Conservation (phyloP, 2,888 invertebrate genomes). For the Tridacna gigas region DNA sequence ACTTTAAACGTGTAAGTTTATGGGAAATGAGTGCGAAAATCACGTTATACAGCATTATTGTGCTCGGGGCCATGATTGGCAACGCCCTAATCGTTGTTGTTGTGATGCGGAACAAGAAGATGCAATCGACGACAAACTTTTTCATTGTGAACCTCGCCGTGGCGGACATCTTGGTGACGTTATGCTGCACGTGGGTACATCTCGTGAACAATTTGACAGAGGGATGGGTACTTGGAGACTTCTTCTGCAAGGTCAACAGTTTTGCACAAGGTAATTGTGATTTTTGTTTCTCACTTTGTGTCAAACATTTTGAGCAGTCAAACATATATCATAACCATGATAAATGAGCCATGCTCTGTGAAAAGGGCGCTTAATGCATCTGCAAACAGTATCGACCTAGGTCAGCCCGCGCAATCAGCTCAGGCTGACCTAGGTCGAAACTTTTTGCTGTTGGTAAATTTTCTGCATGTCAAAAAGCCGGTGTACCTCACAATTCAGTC, state of each 20-base stretch:
- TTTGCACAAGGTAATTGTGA: slow-evolving; percentile 89
- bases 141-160: slow-evolving; percentile 82
- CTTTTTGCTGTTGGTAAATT: too few relatives aligned
- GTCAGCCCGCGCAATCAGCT: too few relatives aligned
- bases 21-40: slow-evolving; percentile 67
- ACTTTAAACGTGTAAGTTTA: slow-evolving; percentile 45
- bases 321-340: too few relatives aligned
- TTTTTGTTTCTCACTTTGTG: neutral
- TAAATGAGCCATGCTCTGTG: too few relatives aligned
- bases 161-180: slow-evolving; percentile 79
- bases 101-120: slow-evolving; percentile 66
- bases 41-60: slow-evolving; percentile 54
- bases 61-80: slow-evolving; percentile 62
- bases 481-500: too few relatives aligned
- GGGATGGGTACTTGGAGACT: slow-evolving; percentile 90
- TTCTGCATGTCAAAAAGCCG: too few relatives aligned
- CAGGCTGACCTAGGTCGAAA: too few relatives aligned
- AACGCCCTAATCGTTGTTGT: slow-evolving; percentile 67
- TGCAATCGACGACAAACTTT: slow-evolving; percentile 73
- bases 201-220: slow-evolving; percentile 91
- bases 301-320: too few relatives aligned
- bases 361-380: too few relatives aligned
- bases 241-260: slow-evolving; percentile 92
- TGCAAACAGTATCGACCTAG: too few relatives aligned
- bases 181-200: slow-evolving; percentile 91